phyloP scores from a whole-genome alignment of 2,888 invertebrate genomes.

The Apantesis nais region DNA sequence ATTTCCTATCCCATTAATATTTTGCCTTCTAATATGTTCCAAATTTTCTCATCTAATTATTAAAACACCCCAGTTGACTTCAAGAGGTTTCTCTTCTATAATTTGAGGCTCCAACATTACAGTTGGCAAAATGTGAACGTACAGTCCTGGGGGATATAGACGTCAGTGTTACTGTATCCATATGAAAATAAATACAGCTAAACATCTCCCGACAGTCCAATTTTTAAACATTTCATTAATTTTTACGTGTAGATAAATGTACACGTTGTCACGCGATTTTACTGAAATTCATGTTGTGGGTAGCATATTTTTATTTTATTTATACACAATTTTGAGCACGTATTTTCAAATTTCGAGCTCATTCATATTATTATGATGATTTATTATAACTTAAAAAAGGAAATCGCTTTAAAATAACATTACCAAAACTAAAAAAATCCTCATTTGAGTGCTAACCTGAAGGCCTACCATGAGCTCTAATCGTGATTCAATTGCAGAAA shows the following conservation, averaged over 20 bases:
- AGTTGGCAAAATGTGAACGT: background rate
- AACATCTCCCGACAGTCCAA: background rate
- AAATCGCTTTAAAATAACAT: too few relatives aligned
- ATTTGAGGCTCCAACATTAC: background rate
- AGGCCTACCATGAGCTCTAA: too few relatives aligned
- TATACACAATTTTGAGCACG: too few relatives aligned
- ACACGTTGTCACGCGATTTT: background rate
- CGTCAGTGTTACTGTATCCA: background rate
- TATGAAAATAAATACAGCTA: background rate
- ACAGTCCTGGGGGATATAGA: background rate
- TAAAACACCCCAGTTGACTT: background rate
- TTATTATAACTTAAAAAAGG: too few relatives aligned
- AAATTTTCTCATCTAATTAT: background rate
- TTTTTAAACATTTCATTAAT: background rate
- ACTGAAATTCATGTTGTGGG: background rate
- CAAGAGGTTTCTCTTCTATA: background rate
- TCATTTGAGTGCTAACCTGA: too few relatives aligned
- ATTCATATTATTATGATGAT: too few relatives aligned
- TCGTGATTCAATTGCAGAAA: too few relatives aligned
- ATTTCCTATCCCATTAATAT: background rate
- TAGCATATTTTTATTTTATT: too few relatives aligned
- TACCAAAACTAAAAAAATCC: too few relatives aligned
- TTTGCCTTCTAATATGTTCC: background rate
- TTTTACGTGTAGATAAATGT: background rate
- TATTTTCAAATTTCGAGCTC: too few relatives aligned